Base-by-base conservation (phyloP, 2,888 invertebrate species). In the Drosophila pseudotalamancana region DNA sequence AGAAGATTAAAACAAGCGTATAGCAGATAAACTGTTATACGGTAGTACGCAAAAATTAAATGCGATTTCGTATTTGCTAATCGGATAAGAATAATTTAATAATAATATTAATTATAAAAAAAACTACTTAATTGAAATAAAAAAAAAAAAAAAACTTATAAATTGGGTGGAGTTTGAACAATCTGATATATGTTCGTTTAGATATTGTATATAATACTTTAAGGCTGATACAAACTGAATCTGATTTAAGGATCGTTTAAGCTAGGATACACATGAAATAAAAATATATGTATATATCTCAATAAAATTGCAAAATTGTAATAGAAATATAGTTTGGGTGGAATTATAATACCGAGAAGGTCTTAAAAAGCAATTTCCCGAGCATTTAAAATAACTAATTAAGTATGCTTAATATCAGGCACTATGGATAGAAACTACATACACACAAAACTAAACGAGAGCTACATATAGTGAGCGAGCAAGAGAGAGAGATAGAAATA, bases 81-180 rank as follows among this genome's bases (percentile, higher is more conserved):
- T n/a, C n/a, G n/a, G n/a, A 40, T 9, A 16, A 14, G 35, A 46
- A 25, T 25, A 49, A 37, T 55, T 23, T 35, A 55, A 62, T 9
- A 35, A 16, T 50, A 53, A 53, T 48, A 51, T 31, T 43, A 57
- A 64, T 11, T 35, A 5, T 46, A 46, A 14, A 49, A 51, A 16
- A 25, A 35, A 29, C 63, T 87, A 87, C 86, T 79, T 76, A 85
- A 85, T 74, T 35, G 66, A 81, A 64, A 60, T 71, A 37, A 54
- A 73, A 77, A 78, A 77, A 49, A 70, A 86, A 78, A 83, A 78
- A 49, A 74, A 88, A 88, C 88, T 88, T 85, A 89, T 89, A 89
- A 90, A 89, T 85, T 89, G 88, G 88, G 90, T 89, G 88, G 89
- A 89, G 89, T 75, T 71, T 72, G 70, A 82, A 78, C 69, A 75